Evolutionary conservation across 2,888 invertebrate species (phyloP), one percentile per base, ranked within the genome.

Genomic region (Gisinianus flammeolus): DNA sequence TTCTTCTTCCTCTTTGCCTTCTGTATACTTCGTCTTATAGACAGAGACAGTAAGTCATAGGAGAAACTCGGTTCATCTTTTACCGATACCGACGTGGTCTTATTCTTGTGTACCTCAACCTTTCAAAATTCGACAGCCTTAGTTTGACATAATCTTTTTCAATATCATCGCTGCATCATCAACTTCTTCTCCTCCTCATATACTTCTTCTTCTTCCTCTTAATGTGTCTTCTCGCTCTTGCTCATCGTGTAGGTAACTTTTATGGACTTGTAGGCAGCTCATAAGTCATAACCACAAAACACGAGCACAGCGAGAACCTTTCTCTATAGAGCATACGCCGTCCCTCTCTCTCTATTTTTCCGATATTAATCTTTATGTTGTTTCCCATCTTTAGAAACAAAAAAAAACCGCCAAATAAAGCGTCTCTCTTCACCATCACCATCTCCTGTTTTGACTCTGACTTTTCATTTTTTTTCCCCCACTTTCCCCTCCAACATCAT

Each of bases 61-160:
- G 19, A 54, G 19, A 16, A n/a, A 54, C n/a, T 16, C 66, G 52
- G 70, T 62, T 71, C 70, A 69, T 35, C 69, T 69, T 26, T 69
- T 35, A 35, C 69, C 69, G 69, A 69, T 44, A 8, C 52, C 52
- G 16, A 44, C 52, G 10, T 12, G 16, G 16, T 16, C 66, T n/a
- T n/a, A n/a, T n/a, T 8, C 35, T 35, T 35, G 35, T 35, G 6
- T 30, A 28, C 35, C 30, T 70, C 54, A 70, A 54, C 71, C 71
- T 56, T 56, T 73, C 62, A 73, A 73, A 62, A 54, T 73, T 78
- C 72, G 68, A 78, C 58, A 72, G 24, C 16, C 22, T 35, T 44
- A 69, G 78, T 67, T 73, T 78, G 78, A 78, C 73, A 78, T 68
- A 62, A 78, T 73, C 67, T 78, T 72, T 73, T 73, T 73, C 64